phyloP scores from a whole-genome alignment of 2,797 vertebrate species.

The Moxostoma hubbsi region DNA sequence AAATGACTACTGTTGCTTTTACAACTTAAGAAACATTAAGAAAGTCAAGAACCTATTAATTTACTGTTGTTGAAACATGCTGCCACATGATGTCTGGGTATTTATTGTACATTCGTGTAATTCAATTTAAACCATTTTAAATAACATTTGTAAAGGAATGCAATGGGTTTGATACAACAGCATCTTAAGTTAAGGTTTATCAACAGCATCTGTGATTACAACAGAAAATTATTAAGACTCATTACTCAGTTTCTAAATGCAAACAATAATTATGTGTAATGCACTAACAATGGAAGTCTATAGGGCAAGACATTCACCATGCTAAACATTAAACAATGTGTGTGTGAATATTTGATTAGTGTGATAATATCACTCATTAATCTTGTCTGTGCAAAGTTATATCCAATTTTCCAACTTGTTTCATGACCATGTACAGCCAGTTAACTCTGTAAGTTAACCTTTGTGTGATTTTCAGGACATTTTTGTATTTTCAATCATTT shows the following conservation, averaged over 20 bases:
- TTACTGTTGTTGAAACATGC: conserved; percentile 17
- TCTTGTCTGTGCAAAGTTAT: no score
- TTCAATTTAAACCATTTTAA: background rate
- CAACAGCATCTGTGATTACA: conserved; percentile 9
- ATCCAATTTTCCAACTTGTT: background rate
- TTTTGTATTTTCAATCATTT: no score
- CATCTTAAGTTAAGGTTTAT: background rate
- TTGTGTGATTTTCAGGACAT: no score
- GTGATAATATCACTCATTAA: no score
- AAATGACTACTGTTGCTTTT: conserved; percentile 63
- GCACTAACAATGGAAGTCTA: no score
- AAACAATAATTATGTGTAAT: background rate
- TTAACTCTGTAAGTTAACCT: no score
- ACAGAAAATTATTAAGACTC: background rate
- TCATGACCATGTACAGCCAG: background rate
- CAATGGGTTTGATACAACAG: background rate
- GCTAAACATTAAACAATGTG: no score
- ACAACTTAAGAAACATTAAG: conserved; percentile 47
- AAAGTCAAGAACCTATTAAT: conserved; percentile 29
- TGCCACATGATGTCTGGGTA: conserved; percentile 7
- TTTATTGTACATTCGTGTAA: background rate
- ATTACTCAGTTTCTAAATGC: no score
- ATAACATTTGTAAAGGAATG: conserved; percentile 6
- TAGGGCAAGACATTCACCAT: no score
- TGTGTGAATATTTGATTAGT: no score